These are phyloP conservation scores for Megastigmus dorsalis DNA, from an alignment of 2,888 invertebrate species.

Conservation along the genomic window DNA sequence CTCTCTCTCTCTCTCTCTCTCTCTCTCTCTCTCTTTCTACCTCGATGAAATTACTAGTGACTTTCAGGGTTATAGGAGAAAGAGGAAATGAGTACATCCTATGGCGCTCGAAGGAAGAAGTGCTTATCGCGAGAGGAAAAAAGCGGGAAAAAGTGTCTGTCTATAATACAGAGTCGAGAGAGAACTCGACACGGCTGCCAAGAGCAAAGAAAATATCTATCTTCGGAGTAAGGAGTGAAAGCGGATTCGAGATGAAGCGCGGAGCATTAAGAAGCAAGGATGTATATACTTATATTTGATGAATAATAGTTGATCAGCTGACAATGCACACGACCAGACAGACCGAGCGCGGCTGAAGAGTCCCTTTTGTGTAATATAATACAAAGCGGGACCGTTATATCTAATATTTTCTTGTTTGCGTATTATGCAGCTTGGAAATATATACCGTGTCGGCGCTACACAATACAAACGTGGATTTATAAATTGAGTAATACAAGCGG, in stretches of 20 bases:
- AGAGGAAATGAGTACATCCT: constrained; percentile 34
- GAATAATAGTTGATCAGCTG: constrained; percentile 4
- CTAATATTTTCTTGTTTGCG: no score
- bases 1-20: neutral
- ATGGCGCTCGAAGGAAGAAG: neutral
- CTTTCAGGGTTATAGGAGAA: neutral
- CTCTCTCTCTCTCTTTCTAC: neutral
- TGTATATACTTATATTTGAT: neutral
- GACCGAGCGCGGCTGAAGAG: no score
- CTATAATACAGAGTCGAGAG: neutral
- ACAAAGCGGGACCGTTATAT: no score
- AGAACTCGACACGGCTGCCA: neutral
- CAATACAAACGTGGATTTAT: no score
- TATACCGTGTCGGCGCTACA: no score
- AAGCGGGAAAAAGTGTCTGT: neutral
- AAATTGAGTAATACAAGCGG: no score
- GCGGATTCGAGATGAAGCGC: no score
- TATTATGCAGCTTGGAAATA: no score
- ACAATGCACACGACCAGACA: neutral
- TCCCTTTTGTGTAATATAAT: no score
- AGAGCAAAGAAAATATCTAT: neutral
- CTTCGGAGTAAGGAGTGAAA: constrained; percentile 12
- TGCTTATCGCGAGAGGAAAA: constrained; percentile 18
- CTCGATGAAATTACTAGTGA: constrained; percentile 1
- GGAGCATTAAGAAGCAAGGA: neutral